Percentiles rank a stretch among this genome's conserved stretches.
Conservation (phyloP, 2,797 vertebrate species). For the Gallirallus australis region DNA sequence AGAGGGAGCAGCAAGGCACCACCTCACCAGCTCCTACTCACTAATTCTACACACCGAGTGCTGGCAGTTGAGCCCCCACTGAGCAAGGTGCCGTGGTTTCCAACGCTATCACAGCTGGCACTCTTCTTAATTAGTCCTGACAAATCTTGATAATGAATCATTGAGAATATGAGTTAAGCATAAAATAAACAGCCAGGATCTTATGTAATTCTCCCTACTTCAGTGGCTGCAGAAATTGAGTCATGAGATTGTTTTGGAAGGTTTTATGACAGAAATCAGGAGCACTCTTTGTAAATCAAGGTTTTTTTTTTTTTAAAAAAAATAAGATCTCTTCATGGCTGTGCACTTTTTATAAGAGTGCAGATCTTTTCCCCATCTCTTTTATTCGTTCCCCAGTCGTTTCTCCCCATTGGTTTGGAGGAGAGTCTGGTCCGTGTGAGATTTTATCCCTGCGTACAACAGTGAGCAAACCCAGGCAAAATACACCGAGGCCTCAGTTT, state of each 20-base stretch:
- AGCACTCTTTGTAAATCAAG: not conserved
- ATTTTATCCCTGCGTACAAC: not conserved
- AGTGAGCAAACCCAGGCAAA: not conserved
- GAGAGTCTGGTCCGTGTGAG: not conserved
- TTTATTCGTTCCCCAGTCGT: not conserved
- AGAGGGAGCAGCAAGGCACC: not conserved
- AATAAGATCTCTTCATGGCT: not conserved
- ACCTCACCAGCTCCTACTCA: not conserved
- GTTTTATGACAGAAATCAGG: not conserved
- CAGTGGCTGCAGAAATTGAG: slow-evolving; percentile 19
- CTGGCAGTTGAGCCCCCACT: not conserved
- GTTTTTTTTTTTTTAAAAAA: not conserved
- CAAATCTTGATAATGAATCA: slow-evolving; percentile 46
- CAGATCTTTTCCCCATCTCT: not conserved
- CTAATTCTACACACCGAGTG: accelerated
- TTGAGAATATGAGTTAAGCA: slow-evolving; percentile 6
- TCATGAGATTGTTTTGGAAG: slow-evolving; percentile 11
- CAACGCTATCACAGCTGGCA: not conserved
- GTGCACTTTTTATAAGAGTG: not conserved
- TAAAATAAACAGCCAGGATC: not conserved
- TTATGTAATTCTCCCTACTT: slow-evolving; percentile 27
- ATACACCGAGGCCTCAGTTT: accelerated
- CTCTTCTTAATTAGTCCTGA: slow-evolving; percentile 39
- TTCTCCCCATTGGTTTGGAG: not conserved
- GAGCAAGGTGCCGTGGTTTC: not conserved